A percentile compares a stretch with the other conserved stretches of the same genome.
phyloP scores from a whole-genome alignment of 2,113 vertebrate species.

The Anhinga anhinga region DNA sequence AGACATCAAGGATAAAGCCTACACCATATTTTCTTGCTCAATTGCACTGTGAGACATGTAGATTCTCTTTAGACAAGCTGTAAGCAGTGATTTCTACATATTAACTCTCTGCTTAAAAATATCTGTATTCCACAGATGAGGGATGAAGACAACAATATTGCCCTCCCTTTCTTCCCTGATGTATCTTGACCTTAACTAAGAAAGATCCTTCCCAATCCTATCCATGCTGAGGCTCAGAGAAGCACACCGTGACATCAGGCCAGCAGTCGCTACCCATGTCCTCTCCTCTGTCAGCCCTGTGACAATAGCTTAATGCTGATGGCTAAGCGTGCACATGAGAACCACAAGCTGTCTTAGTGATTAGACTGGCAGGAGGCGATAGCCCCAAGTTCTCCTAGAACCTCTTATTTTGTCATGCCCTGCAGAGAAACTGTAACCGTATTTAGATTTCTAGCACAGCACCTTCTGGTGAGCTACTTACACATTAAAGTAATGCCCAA shows the following conservation, averaged over 20 bases:
- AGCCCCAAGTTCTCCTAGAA: background rate
- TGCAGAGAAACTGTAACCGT: background rate
- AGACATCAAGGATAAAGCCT: background rate
- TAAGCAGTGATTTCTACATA: background rate
- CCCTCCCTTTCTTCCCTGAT: background rate
- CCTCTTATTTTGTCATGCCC: background rate
- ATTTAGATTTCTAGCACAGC: background rate
- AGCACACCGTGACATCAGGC: background rate
- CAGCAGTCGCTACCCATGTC: background rate
- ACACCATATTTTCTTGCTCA: background rate
- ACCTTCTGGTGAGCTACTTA: slow-evolving; percentile 8
- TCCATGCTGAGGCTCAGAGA: background rate
- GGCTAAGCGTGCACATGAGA: background rate
- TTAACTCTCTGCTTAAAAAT: background rate
- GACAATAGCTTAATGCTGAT: background rate
- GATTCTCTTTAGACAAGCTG: background rate
- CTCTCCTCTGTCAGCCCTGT: background rate
- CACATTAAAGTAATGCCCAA: background rate
- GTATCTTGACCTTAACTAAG: background rate
- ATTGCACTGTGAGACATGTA: background rate
- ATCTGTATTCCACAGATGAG: background rate
- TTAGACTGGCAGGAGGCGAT: background rate
- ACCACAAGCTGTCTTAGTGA: background rate
- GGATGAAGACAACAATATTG: background rate
- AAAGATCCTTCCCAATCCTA: background rate